These are phyloP conservation scores for Enteromius unitaeniatus DNA, from an alignment of 2,797 vertebrate species.

Conservation along the genomic window DNA sequence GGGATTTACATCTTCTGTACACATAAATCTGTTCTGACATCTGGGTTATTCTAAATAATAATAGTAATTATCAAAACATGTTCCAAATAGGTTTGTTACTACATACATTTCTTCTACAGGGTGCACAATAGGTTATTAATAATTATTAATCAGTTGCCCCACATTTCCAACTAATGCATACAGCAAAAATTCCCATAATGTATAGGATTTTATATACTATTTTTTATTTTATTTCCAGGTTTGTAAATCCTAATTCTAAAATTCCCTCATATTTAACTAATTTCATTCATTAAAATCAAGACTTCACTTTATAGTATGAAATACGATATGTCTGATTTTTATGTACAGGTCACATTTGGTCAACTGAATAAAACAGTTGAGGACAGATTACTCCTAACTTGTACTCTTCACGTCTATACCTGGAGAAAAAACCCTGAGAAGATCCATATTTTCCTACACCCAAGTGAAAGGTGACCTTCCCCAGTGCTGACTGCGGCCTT, in stretches of 20 bases:
- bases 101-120: not conserved
- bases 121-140: not conserved
- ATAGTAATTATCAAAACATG: not conserved
- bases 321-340: not conserved
- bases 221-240: not conserved
- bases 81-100: not conserved
- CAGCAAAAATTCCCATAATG: not conserved
- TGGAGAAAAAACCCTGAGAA: not conserved
- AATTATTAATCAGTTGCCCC: not conserved
- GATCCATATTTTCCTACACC: not conserved
- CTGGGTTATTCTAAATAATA: not conserved
- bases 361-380: not conserved
- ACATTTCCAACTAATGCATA: not conserved
- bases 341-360: not conserved
- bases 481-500: slow-evolving; percentile 45
- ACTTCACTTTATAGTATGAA: not conserved
- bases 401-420: not conserved
- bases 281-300: not conserved
- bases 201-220: not conserved
- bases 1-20: not conserved
- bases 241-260: not conserved
- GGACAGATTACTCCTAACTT: not conserved
- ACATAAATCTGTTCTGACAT: not conserved
- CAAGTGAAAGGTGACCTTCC: slow-evolving; percentile 27
- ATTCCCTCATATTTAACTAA: too few relatives aligned